Conservation (phyloP, 2,797 vertebrate genomes). For the Rhadinocentrus ornatus region DNA sequence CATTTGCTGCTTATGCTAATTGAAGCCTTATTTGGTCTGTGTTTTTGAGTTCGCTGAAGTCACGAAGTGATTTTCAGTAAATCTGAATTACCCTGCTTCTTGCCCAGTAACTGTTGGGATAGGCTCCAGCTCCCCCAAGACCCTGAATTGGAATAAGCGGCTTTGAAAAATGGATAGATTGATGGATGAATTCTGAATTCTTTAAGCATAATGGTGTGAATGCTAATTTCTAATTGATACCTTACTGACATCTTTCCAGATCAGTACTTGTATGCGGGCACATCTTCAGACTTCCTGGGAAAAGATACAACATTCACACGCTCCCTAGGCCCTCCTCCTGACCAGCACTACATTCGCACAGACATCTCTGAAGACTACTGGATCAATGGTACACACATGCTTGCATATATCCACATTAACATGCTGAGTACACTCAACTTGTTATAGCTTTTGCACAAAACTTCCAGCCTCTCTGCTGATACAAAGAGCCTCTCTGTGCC, state of each 20-base stretch:
- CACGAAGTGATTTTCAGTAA: not conserved
- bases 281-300: slow-evolving; percentile 97
- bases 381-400: slow-evolving; percentile 91
- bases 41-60: slow-evolving; percentile 23
- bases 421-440: slow-evolving; percentile 43
- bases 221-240: not conserved
- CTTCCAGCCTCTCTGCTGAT: slow-evolving; percentile 49
- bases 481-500: slow-evolving; percentile 72
- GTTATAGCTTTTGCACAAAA: slow-evolving; percentile 55
- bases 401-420: slow-evolving; percentile 39
- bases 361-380: slow-evolving; percentile 98
- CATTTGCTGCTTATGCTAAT: slow-evolving; percentile 22
- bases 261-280: slow-evolving; percentile 94
- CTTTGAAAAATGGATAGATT: not conserved
- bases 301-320: slow-evolving; percentile 95
- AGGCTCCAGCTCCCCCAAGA: not conserved
- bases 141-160: not conserved
- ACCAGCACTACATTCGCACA: slow-evolving; percentile 95
- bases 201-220: not conserved
- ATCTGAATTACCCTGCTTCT: not conserved
- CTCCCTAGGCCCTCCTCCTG: slow-evolving; percentile 91
- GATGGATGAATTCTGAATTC: not conserved
- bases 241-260: slow-evolving; percentile 74
- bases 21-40: slow-evolving; percentile 16
- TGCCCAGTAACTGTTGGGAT: not conserved